Evolutionary conservation across 2,113 vertebrate species (phyloP).

Genomic region (Terrapene triunguis): DNA sequence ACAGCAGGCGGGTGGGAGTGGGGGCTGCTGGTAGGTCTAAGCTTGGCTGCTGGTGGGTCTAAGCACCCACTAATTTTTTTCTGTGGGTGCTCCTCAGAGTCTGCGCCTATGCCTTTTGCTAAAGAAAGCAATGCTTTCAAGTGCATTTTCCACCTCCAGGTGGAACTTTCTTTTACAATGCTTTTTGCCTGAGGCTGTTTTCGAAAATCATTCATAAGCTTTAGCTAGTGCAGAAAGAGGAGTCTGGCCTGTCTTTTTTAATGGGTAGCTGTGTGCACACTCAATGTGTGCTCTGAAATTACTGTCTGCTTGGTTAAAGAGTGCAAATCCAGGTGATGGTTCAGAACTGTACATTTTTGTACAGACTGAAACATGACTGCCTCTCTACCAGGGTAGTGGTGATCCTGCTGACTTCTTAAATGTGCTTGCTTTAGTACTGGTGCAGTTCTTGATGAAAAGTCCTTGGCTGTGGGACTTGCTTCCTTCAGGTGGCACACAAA

Average conservation of each 20-base stretch:
- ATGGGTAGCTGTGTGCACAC: too few species aligned
- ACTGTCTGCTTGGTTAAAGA: not conserved
- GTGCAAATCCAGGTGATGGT: not conserved
- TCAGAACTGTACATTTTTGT: not conserved
- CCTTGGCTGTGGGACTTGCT: not conserved
- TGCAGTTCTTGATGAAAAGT: not conserved
- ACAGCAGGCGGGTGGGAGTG: too few species aligned
- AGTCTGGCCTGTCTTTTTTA: too few species aligned
- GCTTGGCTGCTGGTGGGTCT: too few species aligned
- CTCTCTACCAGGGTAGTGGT: not conserved
- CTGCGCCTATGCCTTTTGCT: not conserved
- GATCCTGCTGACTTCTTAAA: not conserved
- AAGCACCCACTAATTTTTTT: too few species aligned
- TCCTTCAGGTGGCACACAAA: not conserved
- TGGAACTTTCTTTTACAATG: not conserved
- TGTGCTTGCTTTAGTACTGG: not conserved
- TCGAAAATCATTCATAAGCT: not conserved
- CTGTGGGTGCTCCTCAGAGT: too few species aligned
- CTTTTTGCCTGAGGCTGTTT: not conserved
- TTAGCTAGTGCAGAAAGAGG: not conserved
- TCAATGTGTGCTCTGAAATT: not conserved
- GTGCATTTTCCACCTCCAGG: not conserved
- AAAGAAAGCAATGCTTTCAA: not conserved
- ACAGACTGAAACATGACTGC: not conserved
- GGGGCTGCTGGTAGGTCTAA: too few species aligned